Percentiles rank a stretch among this genome's conserved stretches.
phyloP scores from a whole-genome alignment of 2,888 invertebrate genomes.

The Brenthis ino region DNA sequence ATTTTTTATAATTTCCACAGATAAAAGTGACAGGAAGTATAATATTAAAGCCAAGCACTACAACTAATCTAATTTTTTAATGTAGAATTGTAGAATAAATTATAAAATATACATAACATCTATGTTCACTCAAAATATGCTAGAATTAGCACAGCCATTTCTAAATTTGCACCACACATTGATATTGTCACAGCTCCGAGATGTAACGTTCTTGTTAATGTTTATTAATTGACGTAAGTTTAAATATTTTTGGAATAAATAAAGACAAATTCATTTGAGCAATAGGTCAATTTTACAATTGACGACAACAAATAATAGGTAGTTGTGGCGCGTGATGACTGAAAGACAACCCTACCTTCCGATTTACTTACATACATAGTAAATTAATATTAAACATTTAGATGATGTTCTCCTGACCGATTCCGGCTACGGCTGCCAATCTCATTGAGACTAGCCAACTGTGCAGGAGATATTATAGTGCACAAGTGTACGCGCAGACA shows the following conservation, averaged over 20 bases:
- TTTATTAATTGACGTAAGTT: slow-evolving; percentile 10
- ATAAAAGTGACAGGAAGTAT: slow-evolving; percentile 16
- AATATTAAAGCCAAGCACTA: slow-evolving; percentile 14
- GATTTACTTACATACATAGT: too few relatives aligned
- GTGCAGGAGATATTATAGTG: too few relatives aligned
- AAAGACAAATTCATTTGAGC: slow-evolving; percentile 21
- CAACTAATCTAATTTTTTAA: background rate
- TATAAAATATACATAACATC: background rate
- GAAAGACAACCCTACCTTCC: background rate
- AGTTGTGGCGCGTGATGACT: background rate
- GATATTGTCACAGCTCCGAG: slow-evolving; percentile 30
- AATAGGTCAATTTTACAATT: background rate
- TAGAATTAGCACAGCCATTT: slow-evolving; percentile 7
- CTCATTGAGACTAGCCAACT: too few relatives aligned
- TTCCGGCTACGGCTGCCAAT: too few relatives aligned
- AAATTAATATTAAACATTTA: too few relatives aligned
- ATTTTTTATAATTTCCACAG: background rate
- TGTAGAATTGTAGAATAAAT: slow-evolving; percentile 8
- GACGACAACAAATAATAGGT: background rate
- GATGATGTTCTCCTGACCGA: too few relatives aligned
- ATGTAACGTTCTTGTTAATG: background rate
- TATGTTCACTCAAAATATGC: background rate
- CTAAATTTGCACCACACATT: slow-evolving; percentile 18
- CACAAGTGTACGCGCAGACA: too few relatives aligned
- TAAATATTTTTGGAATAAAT: slow-evolving; percentile 9